Evolutionary conservation across 2,113 vertebrate species (phyloP).

Genomic region (Pelodiscus sinensis): DNA sequence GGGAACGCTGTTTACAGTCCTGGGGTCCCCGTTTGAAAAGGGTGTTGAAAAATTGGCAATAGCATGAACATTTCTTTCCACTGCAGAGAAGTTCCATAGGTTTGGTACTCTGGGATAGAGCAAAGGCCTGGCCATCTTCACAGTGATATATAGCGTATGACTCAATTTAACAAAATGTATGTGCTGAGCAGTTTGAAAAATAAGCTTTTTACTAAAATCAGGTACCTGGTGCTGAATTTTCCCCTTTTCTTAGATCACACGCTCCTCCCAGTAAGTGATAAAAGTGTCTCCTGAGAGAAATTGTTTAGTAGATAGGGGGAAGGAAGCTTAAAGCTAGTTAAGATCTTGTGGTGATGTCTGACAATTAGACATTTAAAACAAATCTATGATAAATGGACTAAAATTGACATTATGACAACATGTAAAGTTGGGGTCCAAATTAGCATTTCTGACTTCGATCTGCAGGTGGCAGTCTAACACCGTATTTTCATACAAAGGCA

Average conservation of each 20-base stretch:
- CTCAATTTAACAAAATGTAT: not conserved
- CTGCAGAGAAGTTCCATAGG: not conserved
- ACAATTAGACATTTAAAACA: not conserved
- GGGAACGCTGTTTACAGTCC: not conserved
- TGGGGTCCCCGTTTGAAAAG: not conserved
- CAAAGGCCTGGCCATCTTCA: not conserved
- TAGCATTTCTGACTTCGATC: constrained; percentile 40
- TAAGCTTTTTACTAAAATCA: not conserved
- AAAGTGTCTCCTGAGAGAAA: not conserved
- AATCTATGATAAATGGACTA: not conserved
- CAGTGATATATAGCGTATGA: not conserved
- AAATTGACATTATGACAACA: not conserved
- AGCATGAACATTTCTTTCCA: not conserved
- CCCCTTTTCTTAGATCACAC: not conserved
- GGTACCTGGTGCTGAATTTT: not conserved
- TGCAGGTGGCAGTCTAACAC: constrained; percentile 68
- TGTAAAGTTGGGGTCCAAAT: not conserved
- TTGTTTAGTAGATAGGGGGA: not conserved
- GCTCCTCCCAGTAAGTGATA: not conserved
- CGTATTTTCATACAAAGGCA: not conserved
- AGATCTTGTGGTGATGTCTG: not conserved
- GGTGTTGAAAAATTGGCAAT: not conserved
- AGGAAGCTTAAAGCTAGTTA: not conserved
- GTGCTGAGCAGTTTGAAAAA: not conserved
- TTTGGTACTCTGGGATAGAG: not conserved